Evolutionary conservation across 2,888 invertebrate genomes (phyloP), one percentile per base, ranked within the genome.

Genomic region (Mesopsocus fuscifrons): DNA sequence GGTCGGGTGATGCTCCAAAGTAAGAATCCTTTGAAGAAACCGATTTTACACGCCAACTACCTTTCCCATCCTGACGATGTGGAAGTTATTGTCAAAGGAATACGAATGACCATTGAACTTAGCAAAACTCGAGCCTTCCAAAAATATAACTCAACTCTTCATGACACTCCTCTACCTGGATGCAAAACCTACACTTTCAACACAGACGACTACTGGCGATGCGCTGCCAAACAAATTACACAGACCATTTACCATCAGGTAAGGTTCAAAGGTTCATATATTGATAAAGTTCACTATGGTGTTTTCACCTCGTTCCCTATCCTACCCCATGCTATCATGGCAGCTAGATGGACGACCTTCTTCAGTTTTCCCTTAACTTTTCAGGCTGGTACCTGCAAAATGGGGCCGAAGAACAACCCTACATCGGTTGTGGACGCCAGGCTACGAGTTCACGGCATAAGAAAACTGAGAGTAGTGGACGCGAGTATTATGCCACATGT

Each of bases 21-120:
- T 9, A 72, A 64, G 45, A 72, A 85, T 57, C 83, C 85, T 0
- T 69, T 69, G 50, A 67, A 72, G 0, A 71, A 75, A 51, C 84
- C 88, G 0, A 61, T 69, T n/a, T 66, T 87, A 41, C 69, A 81
- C 48, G 78, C 82, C 0, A 80, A 80, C 55, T 92, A 88, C 58
- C 70, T 88, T 54, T 67, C 72, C 0, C 68, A 79, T 53, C 68
- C 66, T 2, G 49, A 46, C 46, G 59, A 50, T 53, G 54, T 57
- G 6, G 49, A 41, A 22, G 48, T 49, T 13, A 41, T 57, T 38
- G 51, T 63, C 3, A 60, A 59, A 23, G 63, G 62, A 1, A 38
- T 77, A 30, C 72, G 76, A 47, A 68, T 62, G 48, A 59, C 62
- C 0, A 40, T 55, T 13, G 51, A 52, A 2, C 42, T 55, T 18